These are phyloP conservation scores for Drosophila atripex DNA, from an alignment of 2,888 invertebrate species.

Conservation along the genomic window DNA sequence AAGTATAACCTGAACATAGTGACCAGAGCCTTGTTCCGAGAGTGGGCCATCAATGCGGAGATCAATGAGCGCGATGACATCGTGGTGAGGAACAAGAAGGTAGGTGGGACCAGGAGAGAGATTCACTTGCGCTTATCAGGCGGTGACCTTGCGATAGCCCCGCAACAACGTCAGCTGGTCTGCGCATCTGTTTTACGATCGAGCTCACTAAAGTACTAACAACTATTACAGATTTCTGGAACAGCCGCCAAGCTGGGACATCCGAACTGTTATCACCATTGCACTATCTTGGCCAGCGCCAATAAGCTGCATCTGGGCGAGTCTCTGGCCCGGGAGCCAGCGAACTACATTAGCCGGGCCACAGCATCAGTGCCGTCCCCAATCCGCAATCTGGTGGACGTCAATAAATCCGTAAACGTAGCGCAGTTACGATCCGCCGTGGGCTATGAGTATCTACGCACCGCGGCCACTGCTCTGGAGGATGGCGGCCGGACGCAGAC, in stretches of 20 bases:
- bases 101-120: constrained; percentile 45
- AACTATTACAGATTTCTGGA: constrained; percentile 92
- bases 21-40: constrained; percentile 91
- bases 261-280: constrained; percentile 97
- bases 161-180: constrained; percentile 19
- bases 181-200: constrained; percentile 22
- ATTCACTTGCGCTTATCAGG: constrained; percentile 39
- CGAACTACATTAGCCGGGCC: constrained; percentile 92
- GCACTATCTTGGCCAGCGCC: constrained; percentile 95
- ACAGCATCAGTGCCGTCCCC: constrained; percentile 92
- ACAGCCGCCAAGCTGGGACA: constrained; percentile 96
- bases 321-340: constrained; percentile 90
- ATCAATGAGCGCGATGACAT: constrained; percentile 95
- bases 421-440: constrained; percentile 90
- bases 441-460: constrained; percentile 93
- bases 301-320: constrained; percentile 90
- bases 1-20: constrained; percentile 94
- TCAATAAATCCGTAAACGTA: constrained; percentile 89
- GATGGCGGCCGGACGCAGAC: constrained; percentile 90
- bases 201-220: background rate
- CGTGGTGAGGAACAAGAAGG: constrained; percentile 88
- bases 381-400: constrained; percentile 92
- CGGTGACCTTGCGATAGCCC: constrained; percentile 25
- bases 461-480: constrained; percentile 87
- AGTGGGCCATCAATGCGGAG: constrained; percentile 90